These are phyloP conservation scores for Mustelus asterias DNA, from an alignment of 2,113 vertebrate species.

Conservation along the genomic window DNA sequence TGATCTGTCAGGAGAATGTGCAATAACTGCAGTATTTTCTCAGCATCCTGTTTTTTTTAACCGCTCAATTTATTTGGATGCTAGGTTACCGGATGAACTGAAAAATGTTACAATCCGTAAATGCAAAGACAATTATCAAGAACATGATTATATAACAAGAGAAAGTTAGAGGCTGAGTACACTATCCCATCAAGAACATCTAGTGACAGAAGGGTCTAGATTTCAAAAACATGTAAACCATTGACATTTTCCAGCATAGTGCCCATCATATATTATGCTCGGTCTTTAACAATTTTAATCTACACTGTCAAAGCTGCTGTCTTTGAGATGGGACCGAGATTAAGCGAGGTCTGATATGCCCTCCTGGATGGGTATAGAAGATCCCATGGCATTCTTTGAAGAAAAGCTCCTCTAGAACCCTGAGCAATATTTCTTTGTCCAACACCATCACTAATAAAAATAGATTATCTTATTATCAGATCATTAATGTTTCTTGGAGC, in stretches of 20 bases:
- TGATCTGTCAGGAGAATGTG: neutral
- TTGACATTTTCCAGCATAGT: neutral
- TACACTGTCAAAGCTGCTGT: neutral
- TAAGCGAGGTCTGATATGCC: too few relatives aligned
- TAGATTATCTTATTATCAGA: too few relatives aligned
- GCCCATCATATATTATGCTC: neutral
- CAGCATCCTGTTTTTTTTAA: too few relatives aligned
- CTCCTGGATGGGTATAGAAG: too few relatives aligned
- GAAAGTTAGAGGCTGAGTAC: neutral
- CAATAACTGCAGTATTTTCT: neutral
- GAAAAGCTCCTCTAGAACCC: too few relatives aligned
- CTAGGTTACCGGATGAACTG: neutral
- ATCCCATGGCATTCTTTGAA: too few relatives aligned
- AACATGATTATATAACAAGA: neutral
- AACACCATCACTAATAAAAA: too few relatives aligned
- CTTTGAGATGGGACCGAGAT: too few relatives aligned
- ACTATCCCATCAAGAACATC: neutral
- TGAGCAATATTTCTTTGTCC: too few relatives aligned
- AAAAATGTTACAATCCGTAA: neutral
- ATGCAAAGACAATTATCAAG: neutral
- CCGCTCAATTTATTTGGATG: too few relatives aligned
- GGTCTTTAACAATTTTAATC: neutral
- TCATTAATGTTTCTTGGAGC: too few relatives aligned
- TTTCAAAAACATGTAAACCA: neutral
- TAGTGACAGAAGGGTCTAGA: neutral